Evolutionary conservation across 1,140 invertebrate genomes (phyloP), one percentile per base, ranked within the genome.

Genomic region (Drosophila erecta): DNA sequence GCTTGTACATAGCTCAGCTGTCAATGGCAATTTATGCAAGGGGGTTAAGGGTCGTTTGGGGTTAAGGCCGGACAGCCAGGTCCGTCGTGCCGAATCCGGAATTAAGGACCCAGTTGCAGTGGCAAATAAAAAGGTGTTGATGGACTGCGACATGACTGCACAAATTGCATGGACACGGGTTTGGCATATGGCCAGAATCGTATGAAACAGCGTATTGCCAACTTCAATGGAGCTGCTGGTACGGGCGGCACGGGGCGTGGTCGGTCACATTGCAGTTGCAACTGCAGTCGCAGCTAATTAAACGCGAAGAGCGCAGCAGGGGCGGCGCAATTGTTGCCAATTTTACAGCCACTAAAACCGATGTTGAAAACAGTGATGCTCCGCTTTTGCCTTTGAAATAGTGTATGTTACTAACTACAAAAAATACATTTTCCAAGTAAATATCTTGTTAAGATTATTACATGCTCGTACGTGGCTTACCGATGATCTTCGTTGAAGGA

Each of bases 91-190:
- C 10, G 47, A 27, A 50, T 24, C n/a, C 51, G 27, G 49, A 22
- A 24, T 46, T 56, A 5, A 10, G 4, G 8, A 22, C 49, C 47
- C 40, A 37, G 22, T 60, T n/a, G 46, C 59, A 74, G 75, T 22
- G 69, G 37, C 61, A 51, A 67, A 75, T 87, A 79, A 79, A 81
- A 79, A 87, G 83, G 83, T 86, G 83, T 87, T 86, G 79, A 86
- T 89, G 71, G 79, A 81, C 83, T 87, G 81, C 69, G 75, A 86
- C 83, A 86, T 87, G 83, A 61, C 64, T 69, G 77, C 76, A 85
- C 84, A 89, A 86, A 86, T 86, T 86, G 83, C 79, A 86, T 81
- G 41, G 59, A 85, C 74, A 77, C 62, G 27, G 60, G 38, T 47
- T 59, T 74, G 83, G 81, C 83, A 71, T 60, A 71, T 81, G 75